Evolutionary conservation across 2,113 vertebrate genomes (phyloP), one percentile per base, ranked within the genome.

Genomic region (Gnathonemus longibarbis): DNA sequence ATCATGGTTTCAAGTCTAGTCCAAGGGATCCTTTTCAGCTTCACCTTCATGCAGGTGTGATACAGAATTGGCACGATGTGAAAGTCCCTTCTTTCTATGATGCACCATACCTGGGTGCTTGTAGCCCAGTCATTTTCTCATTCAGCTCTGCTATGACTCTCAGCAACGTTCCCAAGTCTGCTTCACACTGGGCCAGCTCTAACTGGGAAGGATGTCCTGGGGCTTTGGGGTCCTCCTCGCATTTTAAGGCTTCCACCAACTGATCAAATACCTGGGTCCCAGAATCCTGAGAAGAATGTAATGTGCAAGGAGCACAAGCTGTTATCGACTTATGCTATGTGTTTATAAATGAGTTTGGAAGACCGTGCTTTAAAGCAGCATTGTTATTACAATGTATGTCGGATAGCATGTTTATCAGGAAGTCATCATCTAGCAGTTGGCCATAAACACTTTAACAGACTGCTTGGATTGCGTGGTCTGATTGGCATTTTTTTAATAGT

Each of bases 121-220:
- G 96, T 35, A 96, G 92, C 45, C 87, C 93, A 0, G 96, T 93
- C 80, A 97, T 95, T 90, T 94, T 95, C 39, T 56, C 91, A 70
- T 96, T 95, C 19, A 96, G 93, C 39, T 93, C 94, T 1, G 94
- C 93, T 0, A 94, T 93, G 5, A 94, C 94, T 17, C 90, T 94
- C 85, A 94, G 94, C 80, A 95, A 93, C 1, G 92, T 92, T 0
- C 94, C 90, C 21, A 96, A 91, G 83, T 90, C 91, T 3, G 94
- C 94, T 90, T 97, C 95, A 1, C 93, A 96, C 62, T 91, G 92
- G 27, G 93, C 94, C 88, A 92, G 90, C 89, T 96, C 96, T 74
- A 94, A 93, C 9, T 93, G 91, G 0, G 95, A 94, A 46, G 95
- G 88, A 35, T 70, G 95, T 50, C 94, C 93, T 0, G 93, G 35